These are phyloP conservation scores for Drosophila triauraria DNA, from an alignment of 1,140 invertebrate species.

Conservation along the genomic window DNA sequence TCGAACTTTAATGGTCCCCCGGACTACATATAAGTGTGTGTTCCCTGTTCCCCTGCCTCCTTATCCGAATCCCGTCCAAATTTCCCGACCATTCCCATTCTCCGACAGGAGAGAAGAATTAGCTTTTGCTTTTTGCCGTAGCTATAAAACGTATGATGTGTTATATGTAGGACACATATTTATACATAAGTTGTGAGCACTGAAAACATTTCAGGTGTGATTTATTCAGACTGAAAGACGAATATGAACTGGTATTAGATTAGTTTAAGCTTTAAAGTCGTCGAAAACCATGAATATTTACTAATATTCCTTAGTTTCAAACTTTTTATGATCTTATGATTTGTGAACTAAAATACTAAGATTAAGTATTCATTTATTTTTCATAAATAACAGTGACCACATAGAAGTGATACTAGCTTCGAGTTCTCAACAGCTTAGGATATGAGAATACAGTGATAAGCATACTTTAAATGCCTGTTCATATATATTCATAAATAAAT, in stretches of 20 bases:
- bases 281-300: no score
- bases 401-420: neutral
- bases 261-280: no score
- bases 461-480: neutral
- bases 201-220: neutral
- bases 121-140: constrained; percentile 70
- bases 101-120: constrained; percentile 62
- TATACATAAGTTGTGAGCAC: constrained; percentile 2
- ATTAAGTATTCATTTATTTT: neutral
- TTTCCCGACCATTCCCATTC: neutral
- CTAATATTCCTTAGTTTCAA: no score
- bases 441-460: neutral
- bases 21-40: constrained; percentile 3
- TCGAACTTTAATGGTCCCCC: constrained; percentile 72
- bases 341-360: no score
- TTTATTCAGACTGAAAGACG: neutral
- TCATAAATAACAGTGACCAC: neutral
- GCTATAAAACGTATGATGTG: constrained; percentile 45
- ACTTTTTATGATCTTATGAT: no score
- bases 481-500: neutral
- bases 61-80: constrained; percentile 14
- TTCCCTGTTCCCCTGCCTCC: constrained; percentile 4
- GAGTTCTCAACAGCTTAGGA: no score
- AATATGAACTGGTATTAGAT: neutral
- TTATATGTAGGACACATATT: constrained; percentile 20